Evolutionary conservation across 2,797 vertebrate genomes (phyloP).

Genomic region (Pelodytes ibericus): DNA sequence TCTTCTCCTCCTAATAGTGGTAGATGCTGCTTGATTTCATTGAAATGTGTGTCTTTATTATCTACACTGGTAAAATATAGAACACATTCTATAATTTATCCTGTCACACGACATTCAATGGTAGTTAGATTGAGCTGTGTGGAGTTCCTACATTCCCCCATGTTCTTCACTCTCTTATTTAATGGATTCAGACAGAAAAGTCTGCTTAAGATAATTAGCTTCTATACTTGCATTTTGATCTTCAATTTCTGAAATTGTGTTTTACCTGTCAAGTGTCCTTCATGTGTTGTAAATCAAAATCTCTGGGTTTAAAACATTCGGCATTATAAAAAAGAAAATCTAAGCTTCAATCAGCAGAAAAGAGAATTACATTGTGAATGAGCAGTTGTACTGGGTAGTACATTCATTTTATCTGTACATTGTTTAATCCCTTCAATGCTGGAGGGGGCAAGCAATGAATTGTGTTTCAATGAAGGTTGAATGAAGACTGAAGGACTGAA

Average conservation of each 20-base stretch:
- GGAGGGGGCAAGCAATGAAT: conserved; percentile 13
- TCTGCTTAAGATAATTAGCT: conserved; percentile 37
- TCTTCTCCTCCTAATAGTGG: too few relatives aligned
- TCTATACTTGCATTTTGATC: conserved; percentile 30
- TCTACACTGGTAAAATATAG: not conserved
- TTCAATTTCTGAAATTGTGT: conserved; percentile 27
- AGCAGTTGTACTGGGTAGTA: not conserved
- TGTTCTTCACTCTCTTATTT: not conserved
- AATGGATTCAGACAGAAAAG: conserved; percentile 26
- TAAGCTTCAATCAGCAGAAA: conserved; percentile 18
- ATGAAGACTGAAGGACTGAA: conserved; percentile 29
- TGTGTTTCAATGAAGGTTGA: conserved; percentile 20
- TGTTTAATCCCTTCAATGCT: conserved; percentile 30
- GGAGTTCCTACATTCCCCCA: not conserved
- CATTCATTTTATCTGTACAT: conserved; percentile 28
- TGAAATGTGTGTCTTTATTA: not conserved
- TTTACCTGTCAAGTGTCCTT: conserved; percentile 48
- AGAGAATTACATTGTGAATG: conserved; percentile 13
- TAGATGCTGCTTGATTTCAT: not conserved
- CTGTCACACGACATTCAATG: not conserved
- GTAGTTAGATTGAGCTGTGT: conserved; percentile 5
- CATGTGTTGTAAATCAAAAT: conserved; percentile 24
- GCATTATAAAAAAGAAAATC: conserved; percentile 13
- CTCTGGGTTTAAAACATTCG: conserved; percentile 10
- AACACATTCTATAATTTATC: not conserved